A percentile compares a stretch with the other conserved stretches of the same genome.
These are phyloP conservation scores for Achlya flavicornis DNA, from an alignment of 2,888 invertebrate species.

Conservation along the genomic window DNA sequence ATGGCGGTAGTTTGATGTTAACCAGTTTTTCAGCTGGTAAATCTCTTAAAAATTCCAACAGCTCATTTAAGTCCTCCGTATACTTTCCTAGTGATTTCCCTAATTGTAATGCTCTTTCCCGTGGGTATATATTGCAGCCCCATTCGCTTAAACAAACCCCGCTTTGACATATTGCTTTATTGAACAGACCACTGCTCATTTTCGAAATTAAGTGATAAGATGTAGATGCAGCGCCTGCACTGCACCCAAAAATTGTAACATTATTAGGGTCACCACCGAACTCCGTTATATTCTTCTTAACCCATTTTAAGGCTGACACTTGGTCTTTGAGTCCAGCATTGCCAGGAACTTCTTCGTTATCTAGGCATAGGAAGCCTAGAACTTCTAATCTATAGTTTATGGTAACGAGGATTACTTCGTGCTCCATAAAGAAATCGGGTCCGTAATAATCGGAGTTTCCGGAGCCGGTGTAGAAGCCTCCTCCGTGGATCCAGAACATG, in stretches of 20 bases:
- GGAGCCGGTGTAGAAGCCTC: constrained; percentile 78
- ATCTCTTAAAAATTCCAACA: constrained; percentile 61
- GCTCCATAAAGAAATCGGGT: constrained; percentile 75
- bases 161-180: constrained; percentile 80
- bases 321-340: constrained; percentile 80
- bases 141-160: constrained; percentile 77
- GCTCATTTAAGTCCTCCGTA: constrained; percentile 63
- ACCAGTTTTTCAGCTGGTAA: constrained; percentile 61
- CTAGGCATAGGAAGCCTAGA: constrained; percentile 74
- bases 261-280: constrained; percentile 75
- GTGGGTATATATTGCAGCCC: constrained; percentile 65
- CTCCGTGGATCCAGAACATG: constrained; percentile 81
- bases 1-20: constrained; percentile 61
- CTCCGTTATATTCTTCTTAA: constrained; percentile 67
- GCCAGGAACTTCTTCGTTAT: constrained; percentile 74
- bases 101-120: constrained; percentile 70
- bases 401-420: constrained; percentile 73
- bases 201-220: constrained; percentile 71
- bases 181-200: constrained; percentile 71
- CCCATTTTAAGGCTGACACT: constrained; percentile 77
- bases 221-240: constrained; percentile 71
- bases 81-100: constrained; percentile 70
- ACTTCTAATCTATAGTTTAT: constrained; percentile 79
- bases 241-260: constrained; percentile 77
- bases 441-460: constrained; percentile 78